These are phyloP conservation scores for Etheostoma cragini DNA, from an alignment of 2,113 vertebrate species.

Conservation along the genomic window DNA sequence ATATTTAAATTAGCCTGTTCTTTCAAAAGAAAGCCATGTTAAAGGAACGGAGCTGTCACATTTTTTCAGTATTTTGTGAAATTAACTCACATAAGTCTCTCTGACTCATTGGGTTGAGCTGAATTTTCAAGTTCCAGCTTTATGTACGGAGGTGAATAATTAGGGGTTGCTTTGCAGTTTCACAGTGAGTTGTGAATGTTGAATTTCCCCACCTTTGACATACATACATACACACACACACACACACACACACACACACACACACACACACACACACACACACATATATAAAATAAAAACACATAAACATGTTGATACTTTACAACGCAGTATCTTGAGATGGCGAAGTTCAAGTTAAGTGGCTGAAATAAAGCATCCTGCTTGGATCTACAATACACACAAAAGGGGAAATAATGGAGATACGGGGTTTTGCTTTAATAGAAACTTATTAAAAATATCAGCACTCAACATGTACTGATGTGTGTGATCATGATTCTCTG, in stretches of 20 bases:
- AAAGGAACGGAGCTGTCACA: not conserved
- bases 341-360: constrained; percentile 64
- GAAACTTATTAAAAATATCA: not conserved
- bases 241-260: constrained; percentile 11
- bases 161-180: not conserved
- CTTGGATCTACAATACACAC: not conserved
- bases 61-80: too few species aligned
- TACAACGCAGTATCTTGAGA: constrained; percentile 33
- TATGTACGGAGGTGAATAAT: constrained; percentile 20
- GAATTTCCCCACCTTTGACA: constrained; percentile 23
- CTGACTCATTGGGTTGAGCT: constrained; percentile 17
- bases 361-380: constrained; percentile 22
- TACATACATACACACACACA: constrained; percentile 13
- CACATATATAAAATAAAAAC: not conserved
- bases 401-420: not conserved
- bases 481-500: constrained; percentile 39
- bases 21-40: not conserved
- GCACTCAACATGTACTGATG: not conserved
- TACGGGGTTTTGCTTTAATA: not conserved
- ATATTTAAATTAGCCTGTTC: constrained; percentile 1
- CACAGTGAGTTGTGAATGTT: constrained; percentile 8
- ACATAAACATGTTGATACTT: constrained; percentile 24
- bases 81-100: not conserved
- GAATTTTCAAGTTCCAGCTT: constrained; percentile 14
- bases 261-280: constrained; percentile 12